These are phyloP conservation scores for Acrocyrtus sp. DNA, from an alignment of 2,888 invertebrate genomes.

Conservation along the genomic window DNA sequence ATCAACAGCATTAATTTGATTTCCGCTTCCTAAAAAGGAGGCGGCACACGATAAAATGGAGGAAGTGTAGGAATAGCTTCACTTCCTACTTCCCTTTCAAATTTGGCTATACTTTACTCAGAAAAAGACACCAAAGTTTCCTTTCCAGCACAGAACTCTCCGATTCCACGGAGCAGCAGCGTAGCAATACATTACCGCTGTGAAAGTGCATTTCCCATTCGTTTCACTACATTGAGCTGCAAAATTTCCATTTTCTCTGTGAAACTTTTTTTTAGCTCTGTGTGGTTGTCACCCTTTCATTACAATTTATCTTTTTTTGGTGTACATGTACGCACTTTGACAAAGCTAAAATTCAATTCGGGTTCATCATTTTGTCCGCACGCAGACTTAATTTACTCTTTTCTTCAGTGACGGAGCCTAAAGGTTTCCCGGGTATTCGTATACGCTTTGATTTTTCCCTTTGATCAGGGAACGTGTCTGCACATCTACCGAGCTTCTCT, in stretches of 20 bases:
- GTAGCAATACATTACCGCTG: no score
- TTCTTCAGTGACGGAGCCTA: background rate
- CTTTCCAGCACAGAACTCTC: no score
- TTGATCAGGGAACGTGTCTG: background rate
- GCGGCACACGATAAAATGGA: background rate
- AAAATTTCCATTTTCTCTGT: no score
- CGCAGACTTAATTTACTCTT: background rate
- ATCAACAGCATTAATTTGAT: slow-evolving; percentile 15
- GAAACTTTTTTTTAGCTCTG: no score
- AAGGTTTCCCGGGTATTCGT: no score
- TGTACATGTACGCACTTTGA: background rate
- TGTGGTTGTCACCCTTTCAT: background rate
- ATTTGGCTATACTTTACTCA: no score
- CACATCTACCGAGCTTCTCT: no score
- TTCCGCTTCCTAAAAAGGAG: slow-evolving; percentile 12
- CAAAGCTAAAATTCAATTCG: background rate
- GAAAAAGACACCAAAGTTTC: no score
- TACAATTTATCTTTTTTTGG: background rate
- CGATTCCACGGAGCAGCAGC: no score
- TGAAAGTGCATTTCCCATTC: background rate
- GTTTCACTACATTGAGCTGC: background rate
- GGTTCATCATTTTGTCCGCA: background rate
- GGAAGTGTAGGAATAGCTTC: no score
- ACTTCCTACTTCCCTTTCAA: slow-evolving; percentile 16
- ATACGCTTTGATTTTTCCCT: background rate